Percentiles rank a stretch among this genome's conserved stretches.
These are phyloP conservation scores for Sebastes iracundus DNA, from an alignment of 2,797 vertebrate species.

Conservation along the genomic window DNA sequence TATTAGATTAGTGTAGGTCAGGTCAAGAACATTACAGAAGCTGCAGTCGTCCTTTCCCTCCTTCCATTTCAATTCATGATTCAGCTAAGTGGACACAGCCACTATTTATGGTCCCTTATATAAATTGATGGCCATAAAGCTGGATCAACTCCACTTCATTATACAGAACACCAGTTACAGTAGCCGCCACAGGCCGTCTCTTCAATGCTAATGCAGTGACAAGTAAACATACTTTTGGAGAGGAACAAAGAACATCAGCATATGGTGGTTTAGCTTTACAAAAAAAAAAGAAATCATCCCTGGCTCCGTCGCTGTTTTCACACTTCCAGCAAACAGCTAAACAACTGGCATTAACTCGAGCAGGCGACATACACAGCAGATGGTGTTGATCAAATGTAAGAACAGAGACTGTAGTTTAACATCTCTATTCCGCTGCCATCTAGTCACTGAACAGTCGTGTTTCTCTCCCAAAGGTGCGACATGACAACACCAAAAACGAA, in stretches of 20 bases:
- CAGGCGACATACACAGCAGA: constrained; percentile 47
- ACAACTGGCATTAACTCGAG: not conserved
- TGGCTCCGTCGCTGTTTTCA: not conserved
- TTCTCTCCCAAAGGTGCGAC: constrained; percentile 41
- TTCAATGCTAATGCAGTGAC: not conserved
- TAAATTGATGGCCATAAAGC: constrained; percentile 46
- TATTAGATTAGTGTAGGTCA: constrained; percentile 37
- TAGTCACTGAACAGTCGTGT: not conserved
- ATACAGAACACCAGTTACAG: constrained; percentile 28
- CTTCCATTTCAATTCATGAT: constrained; percentile 41
- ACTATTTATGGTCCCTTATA: constrained; percentile 48
- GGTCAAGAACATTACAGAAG: constrained; percentile 41
- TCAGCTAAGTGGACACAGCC: constrained; percentile 40
- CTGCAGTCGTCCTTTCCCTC: not conserved
- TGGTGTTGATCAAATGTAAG: constrained; percentile 44
- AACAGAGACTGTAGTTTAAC: constrained; percentile 25
- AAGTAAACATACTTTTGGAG: not conserved
- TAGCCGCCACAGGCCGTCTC: not conserved
- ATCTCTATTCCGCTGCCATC: constrained; percentile 30
- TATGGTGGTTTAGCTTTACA: constrained; percentile 14
- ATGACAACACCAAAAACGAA: constrained; percentile 43
- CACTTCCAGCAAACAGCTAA: constrained; percentile 4
- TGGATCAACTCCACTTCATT: constrained; percentile 52
- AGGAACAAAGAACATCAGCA: constrained; percentile 23
- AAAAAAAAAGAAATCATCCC: not conserved